Base-by-base conservation (phyloP, 2,797 vertebrate species). In the Lycodopsis pacificus region DNA sequence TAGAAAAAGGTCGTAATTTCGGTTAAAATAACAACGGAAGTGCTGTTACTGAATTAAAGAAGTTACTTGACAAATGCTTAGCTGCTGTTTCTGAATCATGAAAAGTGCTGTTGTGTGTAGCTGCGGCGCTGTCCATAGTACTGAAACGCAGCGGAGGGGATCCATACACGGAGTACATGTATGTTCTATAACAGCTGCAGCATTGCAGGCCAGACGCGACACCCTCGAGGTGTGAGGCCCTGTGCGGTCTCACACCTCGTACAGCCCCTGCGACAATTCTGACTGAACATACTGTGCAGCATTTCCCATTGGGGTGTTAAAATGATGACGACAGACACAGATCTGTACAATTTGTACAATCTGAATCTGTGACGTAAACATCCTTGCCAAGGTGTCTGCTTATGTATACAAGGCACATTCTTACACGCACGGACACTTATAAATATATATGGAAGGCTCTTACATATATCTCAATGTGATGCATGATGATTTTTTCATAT, bases 291-390 rank as follows among this genome's bases (percentile, higher is more conserved):
- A 15, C 10, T 65, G 68, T 68, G 42, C 64, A 44, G 34, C n/a
- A 0, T 63, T 82, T 82, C 63, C 22, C 12, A 2, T 22, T 51
- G 20, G 40, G 58, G 44, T 61, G 48, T 71, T 65, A 42, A 75
- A 80, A 77, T 58, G 19, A 34, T 34, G 65, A 67, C 77, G 65
- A 67, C 77, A 71, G 51, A 57, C 4, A 49, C 27, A 25, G 64
- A 84, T 66, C 71, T 72, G 79, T 65, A 83, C 86, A 80, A 70
- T 78, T 57, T 56, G 75, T 84, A 77, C 75, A 34, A 63, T 73
- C 61, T 70, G 73, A 75, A 75, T 73, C 30, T 66, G 67, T 77
- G 67, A 70, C 40, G 25, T 74, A 14, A 62, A 75, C 19, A 63
- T 9, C 9, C 30, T 67, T 51, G 49, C 59, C 49, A 72, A 72